phyloP scores from a whole-genome alignment of 2,113 vertebrate genomes.

The Malurus elegans region DNA sequence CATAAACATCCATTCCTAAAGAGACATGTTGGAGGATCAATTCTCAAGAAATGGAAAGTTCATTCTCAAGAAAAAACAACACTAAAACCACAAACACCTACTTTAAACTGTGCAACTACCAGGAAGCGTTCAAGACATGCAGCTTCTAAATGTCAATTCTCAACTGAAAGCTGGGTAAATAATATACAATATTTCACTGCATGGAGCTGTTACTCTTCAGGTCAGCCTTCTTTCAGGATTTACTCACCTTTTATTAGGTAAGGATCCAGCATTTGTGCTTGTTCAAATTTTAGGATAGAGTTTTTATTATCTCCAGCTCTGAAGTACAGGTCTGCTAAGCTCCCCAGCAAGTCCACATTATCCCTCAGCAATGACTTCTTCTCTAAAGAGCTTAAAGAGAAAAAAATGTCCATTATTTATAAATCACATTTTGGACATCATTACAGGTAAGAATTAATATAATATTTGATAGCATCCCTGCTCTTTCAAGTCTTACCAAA shows the following conservation, averaged over 20 bases:
- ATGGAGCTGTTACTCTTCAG: neutral
- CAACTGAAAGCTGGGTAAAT: neutral
- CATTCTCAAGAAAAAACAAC: neutral
- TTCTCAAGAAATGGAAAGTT: neutral
- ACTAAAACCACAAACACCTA: neutral
- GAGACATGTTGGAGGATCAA: neutral
- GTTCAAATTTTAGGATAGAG: slow-evolving; percentile 95
- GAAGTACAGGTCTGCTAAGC: slow-evolving; percentile 95
- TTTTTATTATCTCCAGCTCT: slow-evolving; percentile 96
- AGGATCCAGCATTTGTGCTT: slow-evolving; percentile 97
- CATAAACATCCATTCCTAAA: slow-evolving; percentile 98
- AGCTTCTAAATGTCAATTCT: neutral
- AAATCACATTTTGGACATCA: neutral
- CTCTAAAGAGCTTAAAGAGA: slow-evolving; percentile 87
- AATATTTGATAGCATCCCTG: neutral
- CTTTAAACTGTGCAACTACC: neutral
- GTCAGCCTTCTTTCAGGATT: neutral
- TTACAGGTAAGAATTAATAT: neutral
- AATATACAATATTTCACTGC: neutral
- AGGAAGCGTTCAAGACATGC: neutral
- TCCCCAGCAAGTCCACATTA: slow-evolving; percentile 94
- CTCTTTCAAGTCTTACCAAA: slow-evolving; percentile 82
- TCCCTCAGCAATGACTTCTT: slow-evolving; percentile 95
- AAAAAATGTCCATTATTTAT: neutral
- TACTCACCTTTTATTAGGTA: slow-evolving; percentile 93